Evolutionary conservation across 2,888 invertebrate species (phyloP).

Genomic region (Arge pagana): DNA sequence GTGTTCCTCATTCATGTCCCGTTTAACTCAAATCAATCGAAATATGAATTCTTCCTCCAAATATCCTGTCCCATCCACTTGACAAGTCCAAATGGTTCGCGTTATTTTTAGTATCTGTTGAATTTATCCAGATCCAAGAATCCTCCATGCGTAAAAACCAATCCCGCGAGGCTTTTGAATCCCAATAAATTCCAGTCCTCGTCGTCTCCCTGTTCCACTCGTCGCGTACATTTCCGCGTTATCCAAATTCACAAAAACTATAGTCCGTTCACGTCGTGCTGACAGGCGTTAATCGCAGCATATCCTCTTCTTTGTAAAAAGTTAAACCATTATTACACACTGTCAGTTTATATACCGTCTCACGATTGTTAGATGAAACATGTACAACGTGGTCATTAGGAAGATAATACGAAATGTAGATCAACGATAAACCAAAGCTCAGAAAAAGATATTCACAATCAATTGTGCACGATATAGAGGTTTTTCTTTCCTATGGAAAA

Average conservation of each 20-base stretch:
- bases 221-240: slow-evolving; percentile 8
- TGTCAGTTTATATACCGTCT: too few relatives aligned
- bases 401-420: too few relatives aligned
- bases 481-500: too few relatives aligned
- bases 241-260: slow-evolving; percentile 11
- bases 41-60: slow-evolving; percentile 37
- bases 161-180: slow-evolving; percentile 37
- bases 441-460: too few relatives aligned
- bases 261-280: slow-evolving; percentile 5
- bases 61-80: slow-evolving; percentile 31
- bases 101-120: slow-evolving; percentile 34
- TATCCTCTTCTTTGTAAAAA: not conserved
- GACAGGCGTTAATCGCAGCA: not conserved
- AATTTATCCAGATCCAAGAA: slow-evolving; percentile 40
- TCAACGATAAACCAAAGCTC: too few relatives aligned
- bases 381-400: too few relatives aligned
- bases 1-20: slow-evolving; percentile 12
- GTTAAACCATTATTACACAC: not conserved
- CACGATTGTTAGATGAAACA: too few relatives aligned
- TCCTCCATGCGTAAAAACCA: slow-evolving; percentile 38
- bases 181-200: slow-evolving; percentile 31
- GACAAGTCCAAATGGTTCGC: slow-evolving; percentile 34
- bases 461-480: too few relatives aligned
- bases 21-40: slow-evolving; percentile 26
- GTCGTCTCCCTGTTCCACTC: slow-evolving; percentile 1